Conservation (phyloP, 1,140 invertebrate species). For the Dendroctonus valens region DNA sequence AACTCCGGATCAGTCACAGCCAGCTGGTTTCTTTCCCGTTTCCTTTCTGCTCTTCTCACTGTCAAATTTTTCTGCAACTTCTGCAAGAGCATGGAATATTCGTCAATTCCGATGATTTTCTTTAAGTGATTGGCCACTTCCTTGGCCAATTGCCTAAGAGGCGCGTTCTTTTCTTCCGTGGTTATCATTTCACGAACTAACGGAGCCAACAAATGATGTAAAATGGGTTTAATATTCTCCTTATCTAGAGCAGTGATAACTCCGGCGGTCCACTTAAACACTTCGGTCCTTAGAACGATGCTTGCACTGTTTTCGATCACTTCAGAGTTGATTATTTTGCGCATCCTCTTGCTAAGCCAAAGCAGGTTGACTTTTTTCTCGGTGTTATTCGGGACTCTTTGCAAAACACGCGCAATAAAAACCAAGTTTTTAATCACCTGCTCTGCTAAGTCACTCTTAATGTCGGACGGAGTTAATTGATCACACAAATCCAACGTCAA, state of each 20-base stretch:
- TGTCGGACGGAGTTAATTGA: slow-evolving; percentile 64
- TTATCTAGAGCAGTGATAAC: slow-evolving; percentile 58
- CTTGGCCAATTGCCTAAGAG: slow-evolving; percentile 60
- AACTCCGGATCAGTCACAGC: slow-evolving; percentile 73
- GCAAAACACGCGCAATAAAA: slow-evolving; percentile 64
- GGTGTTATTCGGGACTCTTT: slow-evolving; percentile 52
- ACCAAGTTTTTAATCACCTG: slow-evolving; percentile 73
- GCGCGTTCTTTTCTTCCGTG: slow-evolving; percentile 56
- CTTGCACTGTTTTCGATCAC: slow-evolving; percentile 59
- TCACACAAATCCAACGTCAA: slow-evolving; percentile 70
- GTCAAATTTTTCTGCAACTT: slow-evolving; percentile 60
- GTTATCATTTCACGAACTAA: slow-evolving; percentile 68
- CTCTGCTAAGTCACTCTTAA: slow-evolving; percentile 61
- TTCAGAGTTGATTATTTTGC: slow-evolving; percentile 71
- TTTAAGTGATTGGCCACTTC: slow-evolving; percentile 67
- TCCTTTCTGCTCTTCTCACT: slow-evolving; percentile 64
- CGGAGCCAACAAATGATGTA: slow-evolving; percentile 62
- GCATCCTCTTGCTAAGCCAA: slow-evolving; percentile 70
- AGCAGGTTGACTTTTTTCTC: slow-evolving; percentile 53
- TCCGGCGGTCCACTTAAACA: slow-evolving; percentile 74
- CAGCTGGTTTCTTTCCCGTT: slow-evolving; percentile 63
- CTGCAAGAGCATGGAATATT: slow-evolving; percentile 61
- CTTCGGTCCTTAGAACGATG: slow-evolving; percentile 62
- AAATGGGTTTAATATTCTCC: slow-evolving; percentile 54
- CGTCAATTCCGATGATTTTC: slow-evolving; percentile 62